A percentile compares a stretch with the other conserved stretches of the same genome.
Conservation (phyloP, 2,113 vertebrate species). For the Emberiza fucata region DNA sequence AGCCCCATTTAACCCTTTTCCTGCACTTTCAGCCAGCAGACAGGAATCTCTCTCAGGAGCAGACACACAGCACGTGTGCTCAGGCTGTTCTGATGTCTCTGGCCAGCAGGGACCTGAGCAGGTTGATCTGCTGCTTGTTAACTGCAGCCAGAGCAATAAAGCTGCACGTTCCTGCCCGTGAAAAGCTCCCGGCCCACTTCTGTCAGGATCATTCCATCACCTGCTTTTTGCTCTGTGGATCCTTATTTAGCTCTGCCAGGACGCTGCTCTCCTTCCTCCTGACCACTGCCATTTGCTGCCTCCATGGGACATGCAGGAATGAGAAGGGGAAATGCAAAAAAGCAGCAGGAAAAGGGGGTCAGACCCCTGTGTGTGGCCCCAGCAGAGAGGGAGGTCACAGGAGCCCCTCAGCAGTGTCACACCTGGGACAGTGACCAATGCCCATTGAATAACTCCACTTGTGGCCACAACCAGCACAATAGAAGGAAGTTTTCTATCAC, state of each 20-base stretch:
- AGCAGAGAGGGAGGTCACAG: not conserved
- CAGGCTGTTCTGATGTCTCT: not conserved
- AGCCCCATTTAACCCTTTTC: slow-evolving; percentile 24
- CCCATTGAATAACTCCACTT: not conserved
- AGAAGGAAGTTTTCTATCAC: not conserved
- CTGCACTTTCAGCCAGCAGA: slow-evolving; percentile 14
- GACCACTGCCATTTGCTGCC: not conserved
- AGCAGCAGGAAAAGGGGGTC: not conserved
- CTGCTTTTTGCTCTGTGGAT: not conserved
- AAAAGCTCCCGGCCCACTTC: not conserved
- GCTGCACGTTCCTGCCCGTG: not conserved
- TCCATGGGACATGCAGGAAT: not conserved
- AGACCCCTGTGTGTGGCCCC: not conserved
- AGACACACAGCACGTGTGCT: not conserved
- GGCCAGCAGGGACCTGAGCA: not conserved
- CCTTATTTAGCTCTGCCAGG: not conserved
- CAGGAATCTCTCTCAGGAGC: not conserved
- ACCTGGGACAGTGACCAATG: not conserved
- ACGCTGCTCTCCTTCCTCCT: not conserved
- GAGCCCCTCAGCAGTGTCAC: not conserved
- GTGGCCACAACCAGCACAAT: not conserved
- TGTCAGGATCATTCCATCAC: slow-evolving; percentile 10
- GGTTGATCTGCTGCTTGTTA: not conserved
- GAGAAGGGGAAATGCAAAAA: not conserved
- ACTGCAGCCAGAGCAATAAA: not conserved